Evolutionary conservation across 2,797 vertebrate genomes (phyloP), one percentile per base, ranked within the genome.

Genomic region (Rhodeus uyekii): DNA sequence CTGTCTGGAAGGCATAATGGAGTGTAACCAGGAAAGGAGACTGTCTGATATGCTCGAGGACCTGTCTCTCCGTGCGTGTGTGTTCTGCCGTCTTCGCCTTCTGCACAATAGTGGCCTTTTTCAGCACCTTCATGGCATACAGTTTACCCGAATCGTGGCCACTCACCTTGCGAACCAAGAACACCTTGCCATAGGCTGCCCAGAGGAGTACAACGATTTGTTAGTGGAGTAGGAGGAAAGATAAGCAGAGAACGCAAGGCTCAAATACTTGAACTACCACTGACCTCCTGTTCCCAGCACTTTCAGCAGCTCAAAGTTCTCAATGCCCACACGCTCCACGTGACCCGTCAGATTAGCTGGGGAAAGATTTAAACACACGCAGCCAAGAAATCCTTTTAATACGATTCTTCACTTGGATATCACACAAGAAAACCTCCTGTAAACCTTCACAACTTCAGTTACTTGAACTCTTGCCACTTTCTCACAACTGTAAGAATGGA

Each of bases 81-180:
- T 99, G 98, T 78, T 99, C 98, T 0, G 97, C 95, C 2, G 97
- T 99, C 94, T 99, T 99, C 64, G 97, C 96, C 92, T 99, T 99
- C 87, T 99, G 98, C 78, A 99, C 95, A 16, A 99, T 98, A 2
- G 97, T 98, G 86, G 98, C 98, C 90, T 99, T 99, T 92, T 98
- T 99, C 93, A 99, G 91, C 22, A 99, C 98, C 90, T 99, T 99
- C 98, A 99, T 99, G 84, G 98, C 98, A 29, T 98, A 99, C 78
- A 99, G 94, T 86, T 97, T 97, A 68, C 97, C 96, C 3, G 96
- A 88, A 87, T 99, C 96, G 0, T 99, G 98, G 13, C 98, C 97
- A 0, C 97, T 99, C 87, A 99, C 94, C 91, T 99, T 99, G 83
- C 98, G 95, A 80, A 99, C 98, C 32, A 99, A 93, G 92, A 99